These are phyloP conservation scores for Adelphocoris suturalis DNA, from an alignment of 2,888 invertebrate genomes.

Conservation along the genomic window DNA sequence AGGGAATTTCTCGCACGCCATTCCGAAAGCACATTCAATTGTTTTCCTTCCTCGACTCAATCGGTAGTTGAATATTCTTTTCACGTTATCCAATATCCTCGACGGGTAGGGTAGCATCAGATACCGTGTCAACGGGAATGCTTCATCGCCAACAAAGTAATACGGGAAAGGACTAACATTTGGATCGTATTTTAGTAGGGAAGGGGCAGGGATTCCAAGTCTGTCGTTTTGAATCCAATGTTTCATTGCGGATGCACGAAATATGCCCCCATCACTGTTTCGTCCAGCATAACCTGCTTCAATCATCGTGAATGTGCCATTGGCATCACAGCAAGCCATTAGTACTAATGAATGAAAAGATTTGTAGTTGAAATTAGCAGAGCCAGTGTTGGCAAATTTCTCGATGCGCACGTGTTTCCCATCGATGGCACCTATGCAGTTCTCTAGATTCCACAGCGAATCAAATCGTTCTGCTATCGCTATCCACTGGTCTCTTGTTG, in stretches of 20 bases:
- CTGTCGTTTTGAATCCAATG: constrained; percentile 69
- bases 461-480: constrained; percentile 76
- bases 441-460: constrained; percentile 76
- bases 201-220: constrained; percentile 73
- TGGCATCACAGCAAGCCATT: constrained; percentile 76
- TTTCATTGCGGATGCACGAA: constrained; percentile 75
- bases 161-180: constrained; percentile 76
- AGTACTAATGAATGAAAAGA: constrained; percentile 77
- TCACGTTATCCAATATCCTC: neutral
- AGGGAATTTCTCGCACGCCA: constrained; percentile 62
- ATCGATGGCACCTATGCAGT: constrained; percentile 70
- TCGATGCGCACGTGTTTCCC: constrained; percentile 69
- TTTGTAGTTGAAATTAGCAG: constrained; percentile 77
- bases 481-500: constrained; percentile 75
- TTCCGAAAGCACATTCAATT: constrained; percentile 27
- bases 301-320: constrained; percentile 76
- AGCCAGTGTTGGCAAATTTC: constrained; percentile 75
- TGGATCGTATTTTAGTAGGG: constrained; percentile 51
- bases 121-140: constrained; percentile 36
- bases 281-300: constrained; percentile 77
- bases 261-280: constrained; percentile 77
- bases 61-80: constrained; percentile 58
- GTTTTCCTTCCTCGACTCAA: constrained; percentile 23
- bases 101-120: constrained; percentile 56
- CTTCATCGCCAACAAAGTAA: constrained; percentile 76